These are phyloP conservation scores for Ursus arctos DNA, from an alignment of 2,113 vertebrate genomes.

Conservation along the genomic window DNA sequence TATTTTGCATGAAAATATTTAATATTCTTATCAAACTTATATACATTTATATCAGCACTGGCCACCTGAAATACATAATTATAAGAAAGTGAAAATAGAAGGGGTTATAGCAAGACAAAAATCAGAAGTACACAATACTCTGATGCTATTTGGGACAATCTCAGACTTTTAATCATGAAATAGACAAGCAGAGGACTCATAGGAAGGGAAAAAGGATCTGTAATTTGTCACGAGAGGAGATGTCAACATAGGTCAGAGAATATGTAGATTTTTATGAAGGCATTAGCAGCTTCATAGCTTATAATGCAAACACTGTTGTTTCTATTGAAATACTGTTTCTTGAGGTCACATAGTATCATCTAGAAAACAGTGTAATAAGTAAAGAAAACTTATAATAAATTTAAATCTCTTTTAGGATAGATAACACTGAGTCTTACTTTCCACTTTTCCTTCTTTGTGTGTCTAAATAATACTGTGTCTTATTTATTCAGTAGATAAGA, in stretches of 20 bases:
- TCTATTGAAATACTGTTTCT: constrained; percentile 26
- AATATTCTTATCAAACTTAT: constrained; percentile 15
- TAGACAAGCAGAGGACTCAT: neutral
- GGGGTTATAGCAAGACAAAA: neutral
- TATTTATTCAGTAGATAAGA: neutral
- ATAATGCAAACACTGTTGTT: neutral
- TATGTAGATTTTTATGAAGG: neutral
- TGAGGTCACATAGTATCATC: neutral
- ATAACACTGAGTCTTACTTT: neutral
- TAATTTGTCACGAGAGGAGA: neutral
- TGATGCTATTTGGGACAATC: neutral
- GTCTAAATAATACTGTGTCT: neutral
- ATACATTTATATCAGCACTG: neutral
- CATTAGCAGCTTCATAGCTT: neutral
- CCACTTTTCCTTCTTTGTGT: neutral
- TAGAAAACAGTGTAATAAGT: neutral
- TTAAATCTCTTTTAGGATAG: neutral
- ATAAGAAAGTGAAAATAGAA: neutral
- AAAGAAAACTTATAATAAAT: neutral
- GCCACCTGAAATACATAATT: neutral
- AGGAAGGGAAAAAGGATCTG: neutral
- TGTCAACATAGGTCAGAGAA: neutral
- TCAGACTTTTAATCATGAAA: neutral
- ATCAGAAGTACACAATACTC: neutral
- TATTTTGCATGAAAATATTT: constrained; percentile 29